Evolutionary conservation across 2,888 invertebrate genomes (phyloP).

Genomic region (Ornithoptera alexandrae): DNA sequence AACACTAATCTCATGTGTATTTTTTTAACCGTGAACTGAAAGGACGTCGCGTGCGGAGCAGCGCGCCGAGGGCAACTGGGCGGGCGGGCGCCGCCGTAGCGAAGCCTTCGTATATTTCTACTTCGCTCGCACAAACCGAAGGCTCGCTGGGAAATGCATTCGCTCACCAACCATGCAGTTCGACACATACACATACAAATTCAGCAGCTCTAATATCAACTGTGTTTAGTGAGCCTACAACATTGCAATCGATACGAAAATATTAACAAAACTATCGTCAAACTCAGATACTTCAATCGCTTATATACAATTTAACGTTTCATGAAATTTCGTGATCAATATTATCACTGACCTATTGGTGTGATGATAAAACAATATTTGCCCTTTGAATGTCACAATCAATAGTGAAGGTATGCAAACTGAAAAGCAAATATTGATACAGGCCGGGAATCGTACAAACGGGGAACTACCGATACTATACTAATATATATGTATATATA

Average conservation of each 20-base stretch:
- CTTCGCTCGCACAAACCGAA: slow-evolving; percentile 53
- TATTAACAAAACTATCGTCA: background rate
- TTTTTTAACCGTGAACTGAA: background rate
- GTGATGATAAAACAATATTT: no score
- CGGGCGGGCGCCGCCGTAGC: slow-evolving; percentile 68
- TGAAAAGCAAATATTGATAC: background rate
- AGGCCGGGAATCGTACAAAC: background rate
- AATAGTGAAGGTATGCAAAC: background rate
- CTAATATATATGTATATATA: no score
- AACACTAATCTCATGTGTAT: background rate
- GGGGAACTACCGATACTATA: background rate
- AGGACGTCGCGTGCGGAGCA: slow-evolving; percentile 54
- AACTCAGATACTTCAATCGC: no score
- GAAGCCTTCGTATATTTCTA: slow-evolving; percentile 57
- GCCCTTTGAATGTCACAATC: no score
- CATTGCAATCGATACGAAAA: slow-evolving; percentile 24
- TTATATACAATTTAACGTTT: no score
- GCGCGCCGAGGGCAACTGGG: slow-evolving; percentile 65
- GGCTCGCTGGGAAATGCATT: slow-evolving; percentile 50
- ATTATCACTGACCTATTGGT: no score
- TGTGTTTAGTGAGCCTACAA: slow-evolving; percentile 39
- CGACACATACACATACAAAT: slow-evolving; percentile 15
- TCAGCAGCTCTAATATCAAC: slow-evolving; percentile 34
- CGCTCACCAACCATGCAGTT: slow-evolving; percentile 51
- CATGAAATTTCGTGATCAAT: no score